Percentiles rank a stretch among this genome's conserved stretches.
Evolutionary conservation across 2,797 vertebrate species (phyloP).

Genomic region (Girardinus metallicus): DNA sequence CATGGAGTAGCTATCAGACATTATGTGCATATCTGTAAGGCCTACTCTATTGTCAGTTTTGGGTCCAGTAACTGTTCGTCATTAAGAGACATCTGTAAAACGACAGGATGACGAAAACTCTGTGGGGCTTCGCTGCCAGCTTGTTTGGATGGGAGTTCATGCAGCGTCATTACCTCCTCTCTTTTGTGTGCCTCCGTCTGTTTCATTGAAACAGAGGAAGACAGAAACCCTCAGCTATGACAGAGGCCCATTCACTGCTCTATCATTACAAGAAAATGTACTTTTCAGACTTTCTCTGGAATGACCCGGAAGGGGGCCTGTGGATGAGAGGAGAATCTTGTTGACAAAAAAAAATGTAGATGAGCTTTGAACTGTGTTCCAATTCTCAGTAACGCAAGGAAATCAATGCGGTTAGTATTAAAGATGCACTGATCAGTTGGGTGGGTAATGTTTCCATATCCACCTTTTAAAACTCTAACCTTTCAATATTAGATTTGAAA

Average conservation of each 20-base stretch:
- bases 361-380: slow-evolving; percentile 52
- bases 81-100: slow-evolving; percentile 47
- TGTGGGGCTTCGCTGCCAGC: slow-evolving; percentile 54
- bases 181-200: slow-evolving; percentile 60
- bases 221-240: slow-evolving; percentile 44
- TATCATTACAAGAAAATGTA: slow-evolving; percentile 56
- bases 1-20: slow-evolving; percentile 8
- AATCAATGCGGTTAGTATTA: background rate
- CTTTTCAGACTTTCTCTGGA: slow-evolving; percentile 45
- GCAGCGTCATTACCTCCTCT: slow-evolving; percentile 63
- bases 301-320: slow-evolving; percentile 17
- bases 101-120: slow-evolving; percentile 69
- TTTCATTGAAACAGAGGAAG: slow-evolving; percentile 33
- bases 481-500: background rate
- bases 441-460: background rate
- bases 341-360: slow-evolving; percentile 32
- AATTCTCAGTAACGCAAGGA: background rate
- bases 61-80: slow-evolving; percentile 44
- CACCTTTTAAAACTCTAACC: background rate
- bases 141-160: slow-evolving; percentile 59
- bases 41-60: slow-evolving; percentile 38
- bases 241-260: slow-evolving; percentile 62
- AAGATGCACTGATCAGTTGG: background rate
- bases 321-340: slow-evolving; percentile 39
- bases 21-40: background rate